Percentiles rank a stretch among this genome's conserved stretches.
Conservation (phyloP, 2,888 invertebrate species). For the Amphipoea oculea region DNA sequence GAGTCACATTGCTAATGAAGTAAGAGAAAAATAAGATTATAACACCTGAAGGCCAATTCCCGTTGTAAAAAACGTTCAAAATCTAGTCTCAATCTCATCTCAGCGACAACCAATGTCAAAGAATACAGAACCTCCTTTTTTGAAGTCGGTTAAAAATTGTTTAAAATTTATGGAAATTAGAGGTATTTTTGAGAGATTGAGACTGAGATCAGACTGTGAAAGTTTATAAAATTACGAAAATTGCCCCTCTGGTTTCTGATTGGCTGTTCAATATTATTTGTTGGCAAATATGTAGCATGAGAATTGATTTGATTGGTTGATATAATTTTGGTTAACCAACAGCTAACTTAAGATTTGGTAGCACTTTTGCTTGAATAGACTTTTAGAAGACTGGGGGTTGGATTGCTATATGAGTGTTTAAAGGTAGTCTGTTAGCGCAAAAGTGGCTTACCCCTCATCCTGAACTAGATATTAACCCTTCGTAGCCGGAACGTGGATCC, state of each 20-base stretch:
- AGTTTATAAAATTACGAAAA: too few relatives aligned
- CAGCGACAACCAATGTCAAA: too few relatives aligned
- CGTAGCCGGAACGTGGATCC: background rate
- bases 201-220: too few relatives aligned
- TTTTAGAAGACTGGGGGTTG: background rate
- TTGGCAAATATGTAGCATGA: background rate
- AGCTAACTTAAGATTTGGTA: background rate
- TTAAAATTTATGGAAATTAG: too few relatives aligned
- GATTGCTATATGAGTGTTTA: background rate
- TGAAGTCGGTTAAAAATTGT: too few relatives aligned
- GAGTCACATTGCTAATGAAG: slow-evolving; percentile 83
- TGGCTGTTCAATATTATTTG: background rate
- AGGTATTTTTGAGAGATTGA: too few relatives aligned
- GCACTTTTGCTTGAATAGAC: background rate
- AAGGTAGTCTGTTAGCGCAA: background rate
- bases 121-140: too few relatives aligned
- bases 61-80: too few relatives aligned
- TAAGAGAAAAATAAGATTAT: background rate
- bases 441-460: background rate
- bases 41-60: too few relatives aligned
- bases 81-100: too few relatives aligned
- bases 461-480: background rate
- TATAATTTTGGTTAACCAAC: background rate
- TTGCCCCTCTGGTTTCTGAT: background rate
- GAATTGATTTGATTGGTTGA: background rate